Percentiles rank a stretch among this genome's conserved stretches.
Evolutionary conservation across 2,797 vertebrate species (phyloP).

Genomic region (Pseudotriccus pelzelni): DNA sequence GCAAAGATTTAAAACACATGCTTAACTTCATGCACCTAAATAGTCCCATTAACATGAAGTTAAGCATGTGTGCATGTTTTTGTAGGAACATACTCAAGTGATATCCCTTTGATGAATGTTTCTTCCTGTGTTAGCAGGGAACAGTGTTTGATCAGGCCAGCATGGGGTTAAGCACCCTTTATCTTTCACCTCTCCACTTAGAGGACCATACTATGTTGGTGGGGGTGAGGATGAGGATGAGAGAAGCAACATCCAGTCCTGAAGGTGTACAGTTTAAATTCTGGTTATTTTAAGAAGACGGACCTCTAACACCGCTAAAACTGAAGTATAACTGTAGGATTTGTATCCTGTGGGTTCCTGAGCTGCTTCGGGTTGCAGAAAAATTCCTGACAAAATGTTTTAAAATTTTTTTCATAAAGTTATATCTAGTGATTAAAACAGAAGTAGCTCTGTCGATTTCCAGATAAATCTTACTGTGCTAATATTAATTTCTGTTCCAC

Average conservation of each 20-base stretch:
- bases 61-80: conserved; percentile 47
- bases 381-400: neutral
- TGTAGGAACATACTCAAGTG: conserved; percentile 40
- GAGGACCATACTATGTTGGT: neutral
- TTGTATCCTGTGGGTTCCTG: neutral
- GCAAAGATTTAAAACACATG: conserved; percentile 61
- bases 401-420: neutral
- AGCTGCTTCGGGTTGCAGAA: neutral
- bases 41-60: conserved; percentile 13
- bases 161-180: conserved; percentile 43
- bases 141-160: conserved; percentile 48
- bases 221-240: neutral
- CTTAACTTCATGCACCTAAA: conserved; percentile 55
- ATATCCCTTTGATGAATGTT: conserved; percentile 60
- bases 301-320: neutral
- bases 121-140: conserved; percentile 58
- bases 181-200: neutral
- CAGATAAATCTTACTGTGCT: neutral
- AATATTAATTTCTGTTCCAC: neutral
- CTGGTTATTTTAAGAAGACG: neutral
- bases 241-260: neutral
- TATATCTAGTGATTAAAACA: neutral
- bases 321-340: neutral
- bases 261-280: neutral
- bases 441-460: neutral